Percentiles rank a stretch among this genome's conserved stretches.
Conservation (phyloP, 1,140 invertebrate species). For the Cyrtorhinus lividipennis region DNA sequence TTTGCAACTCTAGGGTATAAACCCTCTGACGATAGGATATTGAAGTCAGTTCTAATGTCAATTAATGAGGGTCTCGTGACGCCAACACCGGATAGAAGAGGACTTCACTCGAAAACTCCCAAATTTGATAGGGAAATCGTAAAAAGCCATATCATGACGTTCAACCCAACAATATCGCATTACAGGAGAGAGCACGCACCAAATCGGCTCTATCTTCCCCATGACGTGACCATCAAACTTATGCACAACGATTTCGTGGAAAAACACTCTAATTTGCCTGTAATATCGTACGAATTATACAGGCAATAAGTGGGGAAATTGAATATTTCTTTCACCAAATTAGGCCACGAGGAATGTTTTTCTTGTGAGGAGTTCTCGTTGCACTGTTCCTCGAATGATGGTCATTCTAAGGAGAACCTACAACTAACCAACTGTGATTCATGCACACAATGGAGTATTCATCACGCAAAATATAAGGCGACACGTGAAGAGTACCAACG, state of each 20-base stretch:
- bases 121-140: slow-evolving; percentile 12
- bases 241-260: slow-evolving; percentile 23
- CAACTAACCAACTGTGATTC: neutral
- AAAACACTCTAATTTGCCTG: slow-evolving; percentile 12
- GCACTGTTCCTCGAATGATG: neutral
- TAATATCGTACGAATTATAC: slow-evolving; percentile 22
- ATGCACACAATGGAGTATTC: slow-evolving; percentile 11
- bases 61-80: neutral
- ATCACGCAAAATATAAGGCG: slow-evolving; percentile 16
- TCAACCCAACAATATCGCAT: slow-evolving; percentile 22
- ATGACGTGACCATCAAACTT: slow-evolving; percentile 18
- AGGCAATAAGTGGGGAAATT: slow-evolving; percentile 12
- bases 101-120: neutral
- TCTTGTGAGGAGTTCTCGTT: slow-evolving; percentile 8
- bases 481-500: slow-evolving; percentile 13
- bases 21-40: slow-evolving; percentile 12
- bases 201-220: slow-evolving; percentile 21
- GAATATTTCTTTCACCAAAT: slow-evolving; percentile 21
- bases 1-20: slow-evolving; percentile 15
- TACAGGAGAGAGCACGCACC: slow-evolving; percentile 24
- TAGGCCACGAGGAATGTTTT: slow-evolving; percentile 22
- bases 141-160: slow-evolving; percentile 20
- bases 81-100: slow-evolving; percentile 11
- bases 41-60: neutral
- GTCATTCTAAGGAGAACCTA: neutral